phyloP scores from a whole-genome alignment of 2,797 vertebrate species.

The Ctenopoma kingsleyae region DNA sequence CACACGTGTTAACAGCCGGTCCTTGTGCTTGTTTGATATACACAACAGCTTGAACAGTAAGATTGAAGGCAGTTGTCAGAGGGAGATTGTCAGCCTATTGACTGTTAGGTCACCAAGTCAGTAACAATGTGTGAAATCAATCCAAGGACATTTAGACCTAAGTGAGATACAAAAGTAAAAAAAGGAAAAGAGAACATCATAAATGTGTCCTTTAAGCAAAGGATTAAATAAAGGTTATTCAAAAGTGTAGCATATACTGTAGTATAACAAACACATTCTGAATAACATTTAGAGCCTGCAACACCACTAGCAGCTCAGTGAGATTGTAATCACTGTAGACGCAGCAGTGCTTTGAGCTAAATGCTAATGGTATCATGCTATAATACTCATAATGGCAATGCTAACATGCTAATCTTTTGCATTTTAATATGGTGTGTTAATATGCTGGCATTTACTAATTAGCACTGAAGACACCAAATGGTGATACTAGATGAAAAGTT shows the following conservation, averaged over 20 bases:
- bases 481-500: not conserved
- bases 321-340: not conserved
- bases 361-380: not conserved
- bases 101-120: constrained; percentile 40
- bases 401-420: not conserved
- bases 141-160: constrained; percentile 32
- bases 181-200: constrained; percentile 12
- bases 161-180: constrained; percentile 24
- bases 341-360: not conserved
- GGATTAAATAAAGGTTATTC: not conserved
- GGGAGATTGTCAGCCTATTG: constrained; percentile 37
- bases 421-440: not conserved
- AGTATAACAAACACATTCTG: not conserved
- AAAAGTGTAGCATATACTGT: not conserved
- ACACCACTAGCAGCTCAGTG: not conserved
- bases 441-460: not conserved
- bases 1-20: constrained; percentile 47
- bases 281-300: not conserved
- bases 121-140: constrained; percentile 46
- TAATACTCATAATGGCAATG: not conserved
- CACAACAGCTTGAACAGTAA: constrained; percentile 53
- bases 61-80: constrained; percentile 45
- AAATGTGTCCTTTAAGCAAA: not conserved
- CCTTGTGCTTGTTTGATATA: constrained; percentile 39
- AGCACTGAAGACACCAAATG: not conserved